Percentiles rank a stretch among this genome's conserved stretches.
Evolutionary conservation across 2,797 vertebrate genomes (phyloP).

Genomic region (Xiphorhynchus erythropygius): DNA sequence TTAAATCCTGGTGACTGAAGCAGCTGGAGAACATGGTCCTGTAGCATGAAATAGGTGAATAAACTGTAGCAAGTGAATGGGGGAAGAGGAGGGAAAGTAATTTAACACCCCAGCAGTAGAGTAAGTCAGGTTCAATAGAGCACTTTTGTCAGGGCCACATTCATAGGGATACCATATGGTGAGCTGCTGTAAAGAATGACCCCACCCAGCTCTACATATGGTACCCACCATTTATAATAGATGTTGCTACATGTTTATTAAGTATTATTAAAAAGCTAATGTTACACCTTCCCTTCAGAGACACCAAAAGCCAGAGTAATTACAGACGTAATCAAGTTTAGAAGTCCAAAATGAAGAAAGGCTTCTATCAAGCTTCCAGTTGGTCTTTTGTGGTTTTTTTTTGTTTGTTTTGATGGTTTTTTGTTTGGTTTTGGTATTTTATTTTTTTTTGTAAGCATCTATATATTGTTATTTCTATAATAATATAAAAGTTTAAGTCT

Average conservation of each 20-base stretch:
- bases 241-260: slow-evolving; percentile 67
- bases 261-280: slow-evolving; percentile 63
- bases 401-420: no score
- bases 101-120: slow-evolving; percentile 73
- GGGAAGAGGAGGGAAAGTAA: slow-evolving; percentile 72
- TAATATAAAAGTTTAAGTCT: not conserved
- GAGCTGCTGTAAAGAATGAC: slow-evolving; percentile 76
- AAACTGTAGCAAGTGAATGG: not conserved
- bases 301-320: slow-evolving; percentile 66
- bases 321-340: slow-evolving; percentile 42
- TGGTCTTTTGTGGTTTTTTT: not conserved
- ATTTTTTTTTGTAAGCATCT: not conserved
- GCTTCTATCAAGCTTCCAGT: not conserved
- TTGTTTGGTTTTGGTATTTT: no score
- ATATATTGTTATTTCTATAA: not conserved
- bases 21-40: slow-evolving; percentile 10
- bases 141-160: slow-evolving; percentile 78
- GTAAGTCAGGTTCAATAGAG: slow-evolving; percentile 7
- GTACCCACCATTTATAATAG: slow-evolving; percentile 68
- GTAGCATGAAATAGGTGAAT: not conserved
- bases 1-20: not conserved
- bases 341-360: not conserved
- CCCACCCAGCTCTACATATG: slow-evolving; percentile 76
- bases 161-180: slow-evolving; percentile 84
- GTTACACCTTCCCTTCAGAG: slow-evolving; percentile 72